Evolutionary conservation across 2,113 vertebrate genomes (phyloP), one percentile per base, ranked within the genome.

Genomic region (Sander vitreus): DNA sequence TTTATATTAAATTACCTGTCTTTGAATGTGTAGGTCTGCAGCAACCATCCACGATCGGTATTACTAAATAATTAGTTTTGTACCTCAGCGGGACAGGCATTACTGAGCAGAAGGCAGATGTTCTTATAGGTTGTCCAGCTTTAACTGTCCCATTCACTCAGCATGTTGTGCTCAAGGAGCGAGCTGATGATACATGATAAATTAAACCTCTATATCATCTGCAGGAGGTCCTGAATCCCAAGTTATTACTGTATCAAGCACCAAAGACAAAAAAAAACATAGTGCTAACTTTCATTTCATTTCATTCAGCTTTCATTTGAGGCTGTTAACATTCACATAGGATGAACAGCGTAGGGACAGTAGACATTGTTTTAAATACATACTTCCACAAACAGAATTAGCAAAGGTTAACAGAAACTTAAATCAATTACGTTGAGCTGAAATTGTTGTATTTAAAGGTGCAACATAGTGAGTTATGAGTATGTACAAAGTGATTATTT

Each of bases 31-130:
- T 36, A 78, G 55, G 36, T 87, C 80, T 57, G 58, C 83, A 68
- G 81, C 64, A 54, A 68, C 33, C 54, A 19, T 43, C 62, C 45
- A 73, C 65, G 75, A 75, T 47, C 57, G 80, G 90, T 85, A 89
- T 87, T 90, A 87, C 75, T 87, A 59, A 90, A 73, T 90, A 85
- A 91, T 93, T 92, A 88, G 84, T 81, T 85, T 73, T 76, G 70
- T 84, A 76, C 55, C 87, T 83, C 75, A 50, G 80, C 55, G 2
- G 84, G 88, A 82, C 64, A 89, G 18, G 77, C 87, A 86, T 85
- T 91, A 80, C 83, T 87, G 85, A 90, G 81, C 85, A 84, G 57
- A 71, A 84, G 83, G 87, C 68, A 86, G 1, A 77, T 87, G 70
- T 76, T 79, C 81, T 62, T 80, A 50, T 59, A 86, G 55, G 65